Base-by-base conservation (phyloP, 2,888 invertebrate genomes). In the Agrochola circellaris region DNA sequence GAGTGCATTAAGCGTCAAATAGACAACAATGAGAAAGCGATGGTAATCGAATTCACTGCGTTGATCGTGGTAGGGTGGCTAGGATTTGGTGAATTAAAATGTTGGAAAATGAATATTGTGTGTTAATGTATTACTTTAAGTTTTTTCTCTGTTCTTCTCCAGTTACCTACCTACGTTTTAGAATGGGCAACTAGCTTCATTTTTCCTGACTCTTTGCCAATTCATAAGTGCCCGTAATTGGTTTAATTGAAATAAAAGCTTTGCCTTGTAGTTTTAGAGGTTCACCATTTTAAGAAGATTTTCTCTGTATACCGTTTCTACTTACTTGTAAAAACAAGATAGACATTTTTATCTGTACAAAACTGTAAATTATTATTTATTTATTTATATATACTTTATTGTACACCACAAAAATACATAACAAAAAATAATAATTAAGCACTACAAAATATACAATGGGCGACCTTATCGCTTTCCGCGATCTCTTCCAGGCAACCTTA, bases 41-140 rank as follows among this genome's bases (percentile, higher is more conserved):
- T 93, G 90, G 92, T 93, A 93, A 95, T 95, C 94, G 92, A 94
- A 93, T 94, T 94, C 93, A 92, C 91, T 89, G 91, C 90, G 92
- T 90, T 90, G 90, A 88, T 88, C 89, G 85, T 84, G 38, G 66
- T 89, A 90, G 90, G 91, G 92, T 91, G 90, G 83, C 91, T 81
- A 89, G 75, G 60, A 71, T 74, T 81, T 84, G 3, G 45, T 42
- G 20, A 20, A 72, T 34, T 38, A 17, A 68, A 51, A 61, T 38
- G 45, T 20, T 62, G 15, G 34, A 51, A 38, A 77, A 23, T 48
- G 3, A 60, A 51, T 20, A 13, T 58, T 13, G 8, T 30, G 45
- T 23, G 11, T 26, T 26, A 17, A n/a, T 23, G 11, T 26, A 23
- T 26, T 20, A 5, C 9, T 42, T 42, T 11, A 8, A 26, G 26